Conservation (phyloP, 2,113 vertebrate species). For the Rhagologus leucostigma region DNA sequence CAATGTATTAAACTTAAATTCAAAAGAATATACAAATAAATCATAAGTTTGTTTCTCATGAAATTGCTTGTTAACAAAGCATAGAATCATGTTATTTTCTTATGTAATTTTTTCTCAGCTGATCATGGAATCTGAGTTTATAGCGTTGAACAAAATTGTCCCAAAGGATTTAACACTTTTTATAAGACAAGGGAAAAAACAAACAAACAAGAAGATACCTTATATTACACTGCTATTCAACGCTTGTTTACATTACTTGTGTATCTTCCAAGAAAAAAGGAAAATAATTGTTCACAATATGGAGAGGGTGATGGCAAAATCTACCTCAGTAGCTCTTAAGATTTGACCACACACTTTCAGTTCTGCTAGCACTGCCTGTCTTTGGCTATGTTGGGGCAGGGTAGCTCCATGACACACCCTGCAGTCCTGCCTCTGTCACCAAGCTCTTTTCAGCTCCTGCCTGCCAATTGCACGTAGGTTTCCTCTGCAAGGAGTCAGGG, state of each 20-base stretch:
- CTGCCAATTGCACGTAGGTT: neutral
- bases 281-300: neutral
- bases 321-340: neutral
- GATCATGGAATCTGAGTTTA: neutral
- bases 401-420: neutral
- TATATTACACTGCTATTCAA: neutral
- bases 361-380: neutral
- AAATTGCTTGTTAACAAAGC: neutral
- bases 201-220: neutral
- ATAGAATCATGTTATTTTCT: neutral
- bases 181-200: neutral
- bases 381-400: neutral
- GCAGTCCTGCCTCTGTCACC: neutral
- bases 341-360: neutral
- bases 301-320: neutral
- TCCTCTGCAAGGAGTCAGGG: neutral
- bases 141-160: neutral
- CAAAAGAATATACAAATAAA: neutral
- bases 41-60: neutral
- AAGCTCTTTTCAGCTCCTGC: neutral
- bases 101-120: accelerated
- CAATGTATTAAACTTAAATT: neutral
- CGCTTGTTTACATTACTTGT: neutral
- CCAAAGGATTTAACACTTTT: neutral
- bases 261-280: neutral